Percentiles rank a stretch among this genome's conserved stretches.
Conservation (phyloP, 2,113 vertebrate genomes). For the Centropus unirufus region DNA sequence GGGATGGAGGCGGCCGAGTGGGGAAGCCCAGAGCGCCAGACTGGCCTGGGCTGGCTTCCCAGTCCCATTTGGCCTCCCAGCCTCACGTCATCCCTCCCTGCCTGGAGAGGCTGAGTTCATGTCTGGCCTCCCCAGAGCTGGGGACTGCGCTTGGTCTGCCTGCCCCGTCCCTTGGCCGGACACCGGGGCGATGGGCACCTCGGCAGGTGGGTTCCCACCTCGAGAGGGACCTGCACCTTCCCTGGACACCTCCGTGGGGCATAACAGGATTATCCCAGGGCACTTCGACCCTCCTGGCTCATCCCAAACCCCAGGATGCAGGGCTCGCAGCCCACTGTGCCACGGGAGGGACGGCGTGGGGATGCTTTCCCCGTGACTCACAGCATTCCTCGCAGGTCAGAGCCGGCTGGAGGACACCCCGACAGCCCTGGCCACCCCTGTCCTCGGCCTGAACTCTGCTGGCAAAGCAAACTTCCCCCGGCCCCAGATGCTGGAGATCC, state of each 20-base stretch:
- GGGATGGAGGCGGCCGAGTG: not conserved
- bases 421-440: not conserved
- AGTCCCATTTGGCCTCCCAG: not conserved
- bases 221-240: too few species aligned
- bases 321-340: accelerated
- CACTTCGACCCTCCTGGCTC: accelerated
- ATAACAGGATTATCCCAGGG: accelerated
- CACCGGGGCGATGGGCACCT: not conserved
- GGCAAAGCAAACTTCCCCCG: not conserved
- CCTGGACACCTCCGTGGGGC: accelerated
- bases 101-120: slow-evolving; percentile 16
- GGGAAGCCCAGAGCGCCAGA: not conserved
- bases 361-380: slow-evolving; percentile 41
- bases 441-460: not conserved
- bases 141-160: not conserved
- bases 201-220: not conserved
- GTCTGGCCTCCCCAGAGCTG: not conserved
- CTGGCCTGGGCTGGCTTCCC: not conserved
- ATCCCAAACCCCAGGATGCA: not conserved
- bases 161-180: not conserved
- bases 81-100: not conserved
- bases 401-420: not conserved
- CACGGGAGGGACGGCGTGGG: not conserved
- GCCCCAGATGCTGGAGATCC: accelerated
- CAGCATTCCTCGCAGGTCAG: slow-evolving; percentile 47